Evolutionary conservation across 2,797 vertebrate genomes (phyloP).

Genomic region (Eulemur coronatus): DNA sequence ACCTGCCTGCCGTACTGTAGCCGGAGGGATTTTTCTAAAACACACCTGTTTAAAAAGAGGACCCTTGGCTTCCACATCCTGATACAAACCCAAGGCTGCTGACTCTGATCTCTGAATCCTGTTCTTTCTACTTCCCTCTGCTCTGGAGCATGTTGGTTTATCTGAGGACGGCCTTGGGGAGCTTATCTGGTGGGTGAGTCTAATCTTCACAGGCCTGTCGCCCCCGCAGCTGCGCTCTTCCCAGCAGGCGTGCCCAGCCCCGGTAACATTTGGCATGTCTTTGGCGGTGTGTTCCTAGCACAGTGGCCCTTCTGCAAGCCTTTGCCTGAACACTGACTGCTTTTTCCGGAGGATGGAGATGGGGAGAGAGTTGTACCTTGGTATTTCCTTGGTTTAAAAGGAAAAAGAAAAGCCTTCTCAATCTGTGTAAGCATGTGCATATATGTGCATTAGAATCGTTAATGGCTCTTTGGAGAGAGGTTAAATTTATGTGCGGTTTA

Average conservation of each 20-base stretch:
- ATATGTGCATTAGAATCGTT: constrained; percentile 41
- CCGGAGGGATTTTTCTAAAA: not conserved
- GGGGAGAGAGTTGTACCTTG: not conserved
- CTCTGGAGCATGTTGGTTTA: not conserved
- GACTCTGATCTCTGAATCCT: not conserved
- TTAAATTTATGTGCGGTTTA: constrained; percentile 75
- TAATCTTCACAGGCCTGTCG: not conserved
- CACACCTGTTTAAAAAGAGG: not conserved
- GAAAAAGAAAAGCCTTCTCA: not conserved
- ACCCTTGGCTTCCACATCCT: not conserved
- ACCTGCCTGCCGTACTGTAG: not conserved
- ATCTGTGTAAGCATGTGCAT: not conserved
- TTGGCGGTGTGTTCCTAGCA: not conserved
- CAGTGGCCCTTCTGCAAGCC: not conserved
- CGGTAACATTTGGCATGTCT: not conserved
- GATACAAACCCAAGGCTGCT: not conserved
- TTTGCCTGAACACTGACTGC: not conserved
- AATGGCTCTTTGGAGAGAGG: constrained; percentile 65
- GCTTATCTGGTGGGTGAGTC: not conserved
- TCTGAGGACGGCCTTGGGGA: not conserved
- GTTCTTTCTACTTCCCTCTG: not conserved
- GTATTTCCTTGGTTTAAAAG: constrained; percentile 34
- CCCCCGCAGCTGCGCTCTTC: not conserved
- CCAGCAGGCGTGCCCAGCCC: not conserved
- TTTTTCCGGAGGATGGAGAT: not conserved